These are phyloP conservation scores for Temnothorax unifasciatus DNA, from an alignment of 2,888 invertebrate species.

Conservation along the genomic window DNA sequence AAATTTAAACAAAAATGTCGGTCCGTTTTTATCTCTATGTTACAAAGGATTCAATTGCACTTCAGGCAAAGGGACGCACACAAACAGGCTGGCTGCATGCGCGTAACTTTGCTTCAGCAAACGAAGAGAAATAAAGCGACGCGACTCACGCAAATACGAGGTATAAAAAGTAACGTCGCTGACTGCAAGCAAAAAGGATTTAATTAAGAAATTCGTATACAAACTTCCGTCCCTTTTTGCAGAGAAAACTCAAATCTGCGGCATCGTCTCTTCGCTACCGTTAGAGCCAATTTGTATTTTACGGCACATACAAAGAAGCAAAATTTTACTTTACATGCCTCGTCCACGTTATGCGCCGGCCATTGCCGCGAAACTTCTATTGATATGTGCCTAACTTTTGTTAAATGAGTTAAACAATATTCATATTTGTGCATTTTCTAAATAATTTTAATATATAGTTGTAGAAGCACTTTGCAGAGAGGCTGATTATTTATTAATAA, in stretches of 20 bases:
- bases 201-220: conserved; percentile 52
- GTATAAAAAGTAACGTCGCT: conserved; percentile 29
- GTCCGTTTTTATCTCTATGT: neutral
- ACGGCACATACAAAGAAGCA: neutral
- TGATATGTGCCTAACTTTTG: neutral
- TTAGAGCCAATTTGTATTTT: conserved; percentile 35
- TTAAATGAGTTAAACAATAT: neutral
- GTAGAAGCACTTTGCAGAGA: neutral
- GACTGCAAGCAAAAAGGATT: conserved; percentile 14
- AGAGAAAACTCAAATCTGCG: conserved; percentile 15
- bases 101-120: conserved; percentile 24
- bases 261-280: neutral
- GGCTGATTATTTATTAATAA: neutral
- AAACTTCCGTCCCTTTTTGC: conserved; percentile 21
- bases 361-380: conserved; percentile 1
- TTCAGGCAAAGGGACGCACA: neutral
- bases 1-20: conserved; percentile 30
- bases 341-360: neutral
- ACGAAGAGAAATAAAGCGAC: conserved; percentile 22
- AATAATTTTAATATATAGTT: neutral
- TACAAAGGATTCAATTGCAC: neutral
- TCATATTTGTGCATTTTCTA: neutral
- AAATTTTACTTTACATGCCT: conserved; percentile 28
- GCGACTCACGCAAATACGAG: conserved; percentile 9
- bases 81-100: neutral